Base-by-base conservation (phyloP, 2,113 vertebrate species). In the Syngnathus floridae region DNA sequence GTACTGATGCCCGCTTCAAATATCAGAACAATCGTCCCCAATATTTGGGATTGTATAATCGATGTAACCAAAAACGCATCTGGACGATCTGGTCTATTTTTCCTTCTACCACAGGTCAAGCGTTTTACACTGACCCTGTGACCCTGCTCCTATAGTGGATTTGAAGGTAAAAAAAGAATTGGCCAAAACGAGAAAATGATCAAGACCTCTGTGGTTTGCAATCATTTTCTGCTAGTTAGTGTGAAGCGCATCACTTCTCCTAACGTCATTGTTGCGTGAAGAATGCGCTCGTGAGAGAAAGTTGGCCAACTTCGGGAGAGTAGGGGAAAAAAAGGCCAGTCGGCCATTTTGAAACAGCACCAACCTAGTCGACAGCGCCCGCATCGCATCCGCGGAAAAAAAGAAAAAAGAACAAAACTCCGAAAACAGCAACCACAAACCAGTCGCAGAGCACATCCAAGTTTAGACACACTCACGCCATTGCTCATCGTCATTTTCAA, bases 331-430 rank as follows among this genome's bases (percentile, higher is more conserved):
- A 26, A 13, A 4, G 3, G 11, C 36, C 36, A 17, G 58, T 60
- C 40, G n/a, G 56, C 59, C 59, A 61, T 61, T 61, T 61, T 61
- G 59, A 61, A 61, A 22, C 38, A 61, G 59, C 59, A 61, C 59
- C 59, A 43, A n/a, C 40, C 26, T 6, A 1, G 38, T 61, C 75
- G 83, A 86, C 84, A 86, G 87, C 85, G 79, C 57, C 82, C 48
- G 55, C 26, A 16, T 16, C 11, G 6, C n/a, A 16, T 3, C 5
- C 4, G 5, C 40, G 11, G 6, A 7, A 61, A 41, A 43, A 21
- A 14, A 6, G n/a, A n/a, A 57, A 35, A 13, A 6, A 37, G 17
- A 14, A 26, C 16, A 14, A 16, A 36, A 57, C 46, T 49, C 8
- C 7, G 7, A 57, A 8, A 17, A 3, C 14, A 54, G 13, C 12